These are phyloP conservation scores for Helobdella robusta DNA, from an alignment of 2,888 invertebrate genomes.

Conservation along the genomic window DNA sequence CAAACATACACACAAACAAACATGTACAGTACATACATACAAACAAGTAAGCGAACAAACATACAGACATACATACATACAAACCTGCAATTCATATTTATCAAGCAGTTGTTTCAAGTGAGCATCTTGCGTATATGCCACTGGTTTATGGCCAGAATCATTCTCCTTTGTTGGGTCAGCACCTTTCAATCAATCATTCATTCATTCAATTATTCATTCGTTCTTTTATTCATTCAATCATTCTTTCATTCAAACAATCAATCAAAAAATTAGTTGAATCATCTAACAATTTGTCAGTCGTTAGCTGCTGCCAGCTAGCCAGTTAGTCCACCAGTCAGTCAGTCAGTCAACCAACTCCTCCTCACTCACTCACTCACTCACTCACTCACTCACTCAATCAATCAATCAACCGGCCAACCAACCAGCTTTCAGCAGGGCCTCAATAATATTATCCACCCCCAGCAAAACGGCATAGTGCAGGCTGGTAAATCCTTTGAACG, in stretches of 20 bases:
- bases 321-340: too few species aligned
- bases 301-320: too few species aligned
- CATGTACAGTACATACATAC: conserved; percentile 22
- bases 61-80: conserved; percentile 22
- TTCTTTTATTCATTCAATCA: too few species aligned
- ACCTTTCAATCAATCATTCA: conserved; percentile 37
- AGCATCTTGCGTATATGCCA: conserved; percentile 63
- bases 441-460: conserved; percentile 60
- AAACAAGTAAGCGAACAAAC: background rate
- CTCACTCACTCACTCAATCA: background rate
- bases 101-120: conserved; percentile 59
- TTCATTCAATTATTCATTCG: too few species aligned
- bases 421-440: conserved; percentile 63
- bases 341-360: too few species aligned
- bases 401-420: too few species aligned
- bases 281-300: background rate
- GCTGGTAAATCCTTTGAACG: conserved; percentile 74
- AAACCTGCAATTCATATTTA: conserved; percentile 40
- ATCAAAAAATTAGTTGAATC: background rate
- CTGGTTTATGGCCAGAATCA: conserved; percentile 66
- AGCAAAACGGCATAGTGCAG: conserved; percentile 77
- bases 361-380: background rate
- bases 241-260: background rate
- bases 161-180: conserved; percentile 59
- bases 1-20: conserved; percentile 16